Conservation (phyloP, 2,888 invertebrate genomes). For the Nemotelus pantherinus region DNA sequence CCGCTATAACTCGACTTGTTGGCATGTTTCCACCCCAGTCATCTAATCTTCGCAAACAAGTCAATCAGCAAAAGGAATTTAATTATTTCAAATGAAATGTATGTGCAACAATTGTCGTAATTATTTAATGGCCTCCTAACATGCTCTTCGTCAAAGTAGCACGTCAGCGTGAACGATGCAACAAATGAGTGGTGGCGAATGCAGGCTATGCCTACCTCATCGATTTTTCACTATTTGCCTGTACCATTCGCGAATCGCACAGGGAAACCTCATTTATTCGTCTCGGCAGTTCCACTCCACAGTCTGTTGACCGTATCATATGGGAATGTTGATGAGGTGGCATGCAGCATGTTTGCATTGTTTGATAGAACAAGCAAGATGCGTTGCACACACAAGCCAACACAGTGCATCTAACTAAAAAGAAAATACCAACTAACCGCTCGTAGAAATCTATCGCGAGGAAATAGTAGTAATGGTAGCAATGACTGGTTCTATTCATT, state of each 20-base stretch:
- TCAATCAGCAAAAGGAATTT: slow-evolving; percentile 17
- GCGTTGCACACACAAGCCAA: slow-evolving; percentile 20
- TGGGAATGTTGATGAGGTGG: not conserved
- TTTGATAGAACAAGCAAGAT: slow-evolving; percentile 7
- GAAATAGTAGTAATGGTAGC: not conserved
- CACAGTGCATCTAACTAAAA: not conserved
- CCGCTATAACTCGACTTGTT: not conserved
- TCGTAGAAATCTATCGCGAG: not conserved
- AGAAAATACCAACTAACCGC: too few relatives aligned
- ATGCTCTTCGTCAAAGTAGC: too few relatives aligned
- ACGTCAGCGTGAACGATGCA: too few relatives aligned
- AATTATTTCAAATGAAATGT: slow-evolving; percentile 4
- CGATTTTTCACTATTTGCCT: too few relatives aligned
- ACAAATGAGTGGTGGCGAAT: too few relatives aligned
- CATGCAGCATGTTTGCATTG: not conserved
- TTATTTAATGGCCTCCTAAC: too few relatives aligned
- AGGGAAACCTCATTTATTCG: not conserved
- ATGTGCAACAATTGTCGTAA: too few relatives aligned
- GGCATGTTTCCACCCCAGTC: not conserved
- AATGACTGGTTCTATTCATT: slow-evolving; percentile 1
- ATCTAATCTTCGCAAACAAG: slow-evolving; percentile 1
- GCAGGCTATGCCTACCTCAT: too few relatives aligned
- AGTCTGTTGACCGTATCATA: not conserved
- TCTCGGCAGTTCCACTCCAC: slow-evolving; percentile 14
- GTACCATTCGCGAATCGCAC: too few relatives aligned